Evolutionary conservation across 2,888 invertebrate species (phyloP), one percentile per base, ranked within the genome.

Genomic region (Shargacucullia verbasci): DNA sequence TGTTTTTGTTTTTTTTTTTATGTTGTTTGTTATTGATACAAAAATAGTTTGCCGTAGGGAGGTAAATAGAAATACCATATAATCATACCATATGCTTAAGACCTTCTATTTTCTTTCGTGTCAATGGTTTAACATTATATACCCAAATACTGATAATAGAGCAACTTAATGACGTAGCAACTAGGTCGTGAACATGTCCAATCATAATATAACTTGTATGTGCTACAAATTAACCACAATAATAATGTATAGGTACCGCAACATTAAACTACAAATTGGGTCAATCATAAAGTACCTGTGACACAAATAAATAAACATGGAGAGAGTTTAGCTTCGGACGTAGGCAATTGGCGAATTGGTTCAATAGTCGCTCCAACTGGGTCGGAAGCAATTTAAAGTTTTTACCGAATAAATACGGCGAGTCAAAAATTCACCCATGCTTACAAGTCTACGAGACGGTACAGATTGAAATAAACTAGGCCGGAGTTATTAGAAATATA

Each of bases 311-410:
- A 84, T 85, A 83, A 83, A 83, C 79, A 82, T 82, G 82, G 63
- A 77, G 77, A 76, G 82, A 86, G 80, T 82, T 82, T 84, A 82
- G 78, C 80, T 76, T 80, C 73, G 80, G 82, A 82, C 80, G 84
- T 76, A 85, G 82, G 85, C 89, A 87, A 90, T 90, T 84, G 85
- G 82, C 74, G 80, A 84, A 91, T 90, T 88, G 88, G 88, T 87
- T 87, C 87, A 87, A 88, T 88, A 84, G 84, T 78, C 82, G 80
- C 72, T 82, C 78, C 69, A 92, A 92, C 87, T 91, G 83, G 91
- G 91, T 89, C 91, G 85, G 82, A 89, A 86, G 88, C 90, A 92
- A 92, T 92, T 92, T 92, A 92, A 93, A 93, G 88, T 92, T 92
- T 91, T 88, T 87, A 81, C 82, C 83, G 81, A 90, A 91, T 91